Evolutionary conservation across 1,140 invertebrate species (phyloP).

Genomic region (Hestina assimilis): DNA sequence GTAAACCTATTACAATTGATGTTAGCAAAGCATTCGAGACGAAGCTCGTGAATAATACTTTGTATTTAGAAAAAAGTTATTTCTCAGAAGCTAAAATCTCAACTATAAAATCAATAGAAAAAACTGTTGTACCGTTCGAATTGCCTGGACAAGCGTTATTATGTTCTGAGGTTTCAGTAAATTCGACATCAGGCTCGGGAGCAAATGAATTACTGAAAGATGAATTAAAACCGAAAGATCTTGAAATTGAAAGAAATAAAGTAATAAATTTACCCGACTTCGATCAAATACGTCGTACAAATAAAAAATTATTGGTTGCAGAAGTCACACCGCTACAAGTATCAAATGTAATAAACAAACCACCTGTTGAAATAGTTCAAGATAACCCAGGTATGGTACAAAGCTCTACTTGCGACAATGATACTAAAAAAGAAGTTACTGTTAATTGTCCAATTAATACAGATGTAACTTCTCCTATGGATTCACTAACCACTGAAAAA

Average conservation of each 20-base stretch:
- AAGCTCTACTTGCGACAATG: neutral
- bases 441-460: neutral
- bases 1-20: slow-evolving; percentile 62
- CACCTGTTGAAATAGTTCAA: slow-evolving; percentile 13
- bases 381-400: neutral
- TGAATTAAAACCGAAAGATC: neutral
- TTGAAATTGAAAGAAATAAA: slow-evolving; percentile 41
- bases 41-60: slow-evolving; percentile 48
- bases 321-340: slow-evolving; percentile 45
- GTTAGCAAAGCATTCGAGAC: slow-evolving; percentile 57
- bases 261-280: slow-evolving; percentile 49
- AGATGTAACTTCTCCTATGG: neutral
- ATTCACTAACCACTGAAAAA: too few relatives aligned
- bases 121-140: slow-evolving; percentile 24
- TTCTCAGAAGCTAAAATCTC: slow-evolving; percentile 2
- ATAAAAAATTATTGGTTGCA: slow-evolving; percentile 45
- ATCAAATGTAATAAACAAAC: slow-evolving; percentile 2
- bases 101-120: neutral
- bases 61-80: slow-evolving; percentile 39
- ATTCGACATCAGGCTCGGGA: neutral
- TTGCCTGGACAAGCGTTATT: slow-evolving; percentile 1
- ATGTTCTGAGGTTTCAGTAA: neutral
- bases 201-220: neutral
- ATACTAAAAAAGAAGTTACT: neutral
- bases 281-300: slow-evolving; percentile 42